Percentiles rank a stretch among this genome's conserved stretches.
Conservation (phyloP, 1,140 invertebrate genomes). For the Homarus americanus region DNA sequence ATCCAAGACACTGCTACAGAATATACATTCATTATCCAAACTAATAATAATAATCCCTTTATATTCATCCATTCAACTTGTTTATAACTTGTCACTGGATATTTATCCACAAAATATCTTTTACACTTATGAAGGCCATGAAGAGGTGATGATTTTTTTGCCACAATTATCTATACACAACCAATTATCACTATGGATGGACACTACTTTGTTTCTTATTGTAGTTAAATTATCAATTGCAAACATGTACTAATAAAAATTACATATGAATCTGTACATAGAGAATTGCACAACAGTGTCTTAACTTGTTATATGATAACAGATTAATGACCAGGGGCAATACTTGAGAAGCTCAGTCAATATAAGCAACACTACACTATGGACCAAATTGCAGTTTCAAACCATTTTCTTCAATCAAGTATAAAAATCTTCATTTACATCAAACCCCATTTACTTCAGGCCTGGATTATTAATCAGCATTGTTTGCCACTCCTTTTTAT, state of each 20-base stretch:
- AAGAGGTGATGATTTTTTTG: conserved; percentile 13
- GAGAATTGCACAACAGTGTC: conserved; percentile 40
- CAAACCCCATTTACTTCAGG: too few relatives aligned
- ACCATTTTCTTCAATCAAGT: neutral
- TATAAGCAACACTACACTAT: neutral
- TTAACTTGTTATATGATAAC: conserved; percentile 54
- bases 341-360: conserved; percentile 1
- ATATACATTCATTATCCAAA: neutral
- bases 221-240: conserved; percentile 39
- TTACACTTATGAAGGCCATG: conserved; percentile 35
- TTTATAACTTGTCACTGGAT: conserved; percentile 6
- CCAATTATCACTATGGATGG: conserved; percentile 70
- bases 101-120: conserved; percentile 28
- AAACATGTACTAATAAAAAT: conserved; percentile 53
- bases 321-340: conserved; percentile 8
- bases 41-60: conserved; percentile 8
- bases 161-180: conserved; percentile 52
- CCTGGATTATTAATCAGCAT: too few relatives aligned
- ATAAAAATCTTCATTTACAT: too few relatives aligned
- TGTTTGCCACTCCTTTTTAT: too few relatives aligned
- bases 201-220: conserved; percentile 57
- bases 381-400: neutral
- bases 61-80: neutral
- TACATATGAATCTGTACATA: conserved; percentile 48
- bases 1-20: neutral